These are phyloP conservation scores for Pseudanteris insignis DNA, from an alignment of 2,888 invertebrate species.

Conservation along the genomic window DNA sequence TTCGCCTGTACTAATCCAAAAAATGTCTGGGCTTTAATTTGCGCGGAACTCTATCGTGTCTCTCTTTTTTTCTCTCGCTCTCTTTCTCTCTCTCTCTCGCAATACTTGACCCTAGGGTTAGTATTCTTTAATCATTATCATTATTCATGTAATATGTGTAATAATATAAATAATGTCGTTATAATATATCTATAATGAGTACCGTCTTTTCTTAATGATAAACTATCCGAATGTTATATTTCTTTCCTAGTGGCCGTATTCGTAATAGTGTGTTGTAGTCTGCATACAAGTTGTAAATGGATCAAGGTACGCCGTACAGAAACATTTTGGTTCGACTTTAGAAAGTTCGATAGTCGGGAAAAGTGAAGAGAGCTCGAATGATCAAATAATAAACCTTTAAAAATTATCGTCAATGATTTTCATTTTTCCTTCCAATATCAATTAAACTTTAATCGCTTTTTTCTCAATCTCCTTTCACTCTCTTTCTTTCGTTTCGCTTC, in stretches of 20 bases:
- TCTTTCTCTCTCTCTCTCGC: too few species aligned
- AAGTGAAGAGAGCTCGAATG: too few species aligned
- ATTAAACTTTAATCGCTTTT: too few species aligned
- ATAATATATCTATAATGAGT: conserved; percentile 64
- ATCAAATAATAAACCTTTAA: too few species aligned
- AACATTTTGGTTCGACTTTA: conserved; percentile 22
- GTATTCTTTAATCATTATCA: conserved; percentile 58
- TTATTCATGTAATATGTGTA: conserved; percentile 64
- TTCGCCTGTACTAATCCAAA: conserved; percentile 31
- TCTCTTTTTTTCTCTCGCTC: too few species aligned
- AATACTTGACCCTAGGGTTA: conserved; percentile 61
- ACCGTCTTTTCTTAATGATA: conserved; percentile 61
- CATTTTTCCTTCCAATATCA: neutral
- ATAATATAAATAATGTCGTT: conserved; percentile 66
- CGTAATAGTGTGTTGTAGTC: conserved; percentile 56
- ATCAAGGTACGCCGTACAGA: conserved; percentile 62
- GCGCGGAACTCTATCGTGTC: conserved; percentile 43
- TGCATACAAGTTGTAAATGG: conserved; percentile 60
- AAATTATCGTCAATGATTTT: conserved; percentile 30
- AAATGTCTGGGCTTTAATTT: conserved; percentile 36
- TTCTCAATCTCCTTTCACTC: too few species aligned
- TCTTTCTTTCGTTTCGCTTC: neutral
- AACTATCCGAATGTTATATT: conserved; percentile 61
- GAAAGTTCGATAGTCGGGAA: conserved; percentile 45
- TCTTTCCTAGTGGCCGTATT: conserved; percentile 62